Percentiles rank a stretch among this genome's conserved stretches.
phyloP scores from a whole-genome alignment of 2,797 vertebrate species.

The Poecile montanus region DNA sequence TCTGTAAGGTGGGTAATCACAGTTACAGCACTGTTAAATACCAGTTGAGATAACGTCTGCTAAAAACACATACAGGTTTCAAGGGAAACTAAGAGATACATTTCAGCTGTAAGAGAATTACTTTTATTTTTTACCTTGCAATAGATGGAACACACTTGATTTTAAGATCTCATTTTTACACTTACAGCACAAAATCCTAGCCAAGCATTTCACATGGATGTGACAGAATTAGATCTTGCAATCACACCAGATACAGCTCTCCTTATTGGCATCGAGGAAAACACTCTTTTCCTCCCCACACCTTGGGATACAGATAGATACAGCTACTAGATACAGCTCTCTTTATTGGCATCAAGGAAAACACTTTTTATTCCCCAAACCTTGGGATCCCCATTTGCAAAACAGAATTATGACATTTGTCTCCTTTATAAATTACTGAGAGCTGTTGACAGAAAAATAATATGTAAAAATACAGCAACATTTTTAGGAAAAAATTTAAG shows the following conservation, averaged over 20 bases:
- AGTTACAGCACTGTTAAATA: not conserved
- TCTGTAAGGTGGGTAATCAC: not conserved
- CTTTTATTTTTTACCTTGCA: not conserved
- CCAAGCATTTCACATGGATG: not conserved
- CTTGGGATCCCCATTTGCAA: not conserved
- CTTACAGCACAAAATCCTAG: not conserved
- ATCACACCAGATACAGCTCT: not conserved
- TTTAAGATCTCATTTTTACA: not conserved
- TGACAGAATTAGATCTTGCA: not conserved
- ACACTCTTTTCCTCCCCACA: not conserved
- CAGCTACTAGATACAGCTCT: not conserved
- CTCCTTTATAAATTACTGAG: not conserved
- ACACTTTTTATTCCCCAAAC: not conserved
- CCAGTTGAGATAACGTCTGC: not conserved
- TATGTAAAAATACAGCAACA: not conserved
- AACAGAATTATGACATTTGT: not conserved
- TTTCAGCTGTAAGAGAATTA: not conserved
- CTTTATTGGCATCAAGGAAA: not conserved
- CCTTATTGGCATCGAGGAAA: not conserved
- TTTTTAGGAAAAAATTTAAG: not conserved
- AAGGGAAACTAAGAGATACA: not conserved
- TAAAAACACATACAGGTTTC: not conserved
- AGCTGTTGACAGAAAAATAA: not conserved
- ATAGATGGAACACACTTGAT: not conserved
- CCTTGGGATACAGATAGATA: not conserved